Conservation (phyloP, 2,888 invertebrate genomes). For the Rotaria macrura region DNA sequence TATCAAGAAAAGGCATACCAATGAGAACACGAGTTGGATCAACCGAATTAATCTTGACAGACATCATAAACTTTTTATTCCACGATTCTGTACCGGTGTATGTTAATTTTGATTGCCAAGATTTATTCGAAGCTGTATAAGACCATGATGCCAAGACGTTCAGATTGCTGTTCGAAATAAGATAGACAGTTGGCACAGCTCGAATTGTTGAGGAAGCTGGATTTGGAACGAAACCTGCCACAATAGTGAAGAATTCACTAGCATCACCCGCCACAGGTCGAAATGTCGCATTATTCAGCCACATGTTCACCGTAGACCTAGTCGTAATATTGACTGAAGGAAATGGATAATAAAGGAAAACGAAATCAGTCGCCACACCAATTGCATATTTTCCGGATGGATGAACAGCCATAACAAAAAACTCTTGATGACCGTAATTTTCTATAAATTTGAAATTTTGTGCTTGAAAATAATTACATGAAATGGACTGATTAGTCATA, state of each 20-base stretch:
- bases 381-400: not conserved
- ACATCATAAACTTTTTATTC: not conserved
- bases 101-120: not conserved
- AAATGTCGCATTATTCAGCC: not conserved
- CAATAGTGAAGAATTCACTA: not conserved
- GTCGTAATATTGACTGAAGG: not conserved
- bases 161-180: not conserved
- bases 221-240: not conserved
- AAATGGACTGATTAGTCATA: not conserved
- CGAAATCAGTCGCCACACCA: not conserved
- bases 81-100: not conserved
- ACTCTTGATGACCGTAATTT: not conserved
- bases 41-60: not conserved
- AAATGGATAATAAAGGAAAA: not conserved
- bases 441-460: not conserved
- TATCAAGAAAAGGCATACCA: not conserved
- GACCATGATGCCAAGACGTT: not conserved
- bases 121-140: not conserved
- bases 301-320: not conserved
- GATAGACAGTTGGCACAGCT: not conserved
- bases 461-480: not conserved
- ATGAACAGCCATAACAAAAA: not conserved
- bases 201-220: not conserved
- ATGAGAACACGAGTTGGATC: not conserved
- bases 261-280: not conserved